Conservation (phyloP, 2,113 vertebrate species). For the Gallinago undulata region DNA sequence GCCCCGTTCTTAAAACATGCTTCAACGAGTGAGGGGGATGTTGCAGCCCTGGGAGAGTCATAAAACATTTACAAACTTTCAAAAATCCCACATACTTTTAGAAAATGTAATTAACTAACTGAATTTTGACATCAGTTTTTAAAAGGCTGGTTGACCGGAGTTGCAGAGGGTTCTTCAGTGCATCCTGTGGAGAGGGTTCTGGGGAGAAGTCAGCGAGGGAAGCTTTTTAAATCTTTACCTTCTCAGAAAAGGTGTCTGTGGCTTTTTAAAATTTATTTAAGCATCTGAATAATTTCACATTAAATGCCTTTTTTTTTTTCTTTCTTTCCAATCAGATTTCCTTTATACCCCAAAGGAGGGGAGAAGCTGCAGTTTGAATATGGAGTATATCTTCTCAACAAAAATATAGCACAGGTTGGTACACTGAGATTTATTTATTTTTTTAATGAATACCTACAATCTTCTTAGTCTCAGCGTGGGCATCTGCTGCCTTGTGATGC, state of each 20-base stretch:
- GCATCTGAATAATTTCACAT: neutral
- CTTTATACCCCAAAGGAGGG: slow-evolving; percentile 90
- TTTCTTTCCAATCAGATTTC: slow-evolving; percentile 81
- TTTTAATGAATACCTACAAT: neutral
- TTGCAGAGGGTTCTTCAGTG: neutral
- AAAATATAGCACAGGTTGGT: slow-evolving; percentile 97
- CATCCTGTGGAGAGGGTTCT: neutral
- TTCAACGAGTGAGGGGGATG: neutral
- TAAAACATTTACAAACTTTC: neutral
- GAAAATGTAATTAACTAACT: neutral
- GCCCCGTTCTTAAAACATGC: neutral
- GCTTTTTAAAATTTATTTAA: neutral
- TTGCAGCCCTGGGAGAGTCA: neutral
- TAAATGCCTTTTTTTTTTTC: neutral
- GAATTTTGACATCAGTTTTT: neutral
- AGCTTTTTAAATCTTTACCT: neutral
- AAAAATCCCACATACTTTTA: neutral
- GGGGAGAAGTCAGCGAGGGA: neutral
- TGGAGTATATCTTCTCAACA: slow-evolving; percentile 97
- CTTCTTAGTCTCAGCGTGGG: neutral
- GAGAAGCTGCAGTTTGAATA: slow-evolving; percentile 98
- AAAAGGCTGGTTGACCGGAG: neutral
- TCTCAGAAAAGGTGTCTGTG: neutral
- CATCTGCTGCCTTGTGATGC: neutral
- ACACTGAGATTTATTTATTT: neutral